phyloP scores from a whole-genome alignment of 2,113 vertebrate species.

The Tragelaphus strepsiceros region DNA sequence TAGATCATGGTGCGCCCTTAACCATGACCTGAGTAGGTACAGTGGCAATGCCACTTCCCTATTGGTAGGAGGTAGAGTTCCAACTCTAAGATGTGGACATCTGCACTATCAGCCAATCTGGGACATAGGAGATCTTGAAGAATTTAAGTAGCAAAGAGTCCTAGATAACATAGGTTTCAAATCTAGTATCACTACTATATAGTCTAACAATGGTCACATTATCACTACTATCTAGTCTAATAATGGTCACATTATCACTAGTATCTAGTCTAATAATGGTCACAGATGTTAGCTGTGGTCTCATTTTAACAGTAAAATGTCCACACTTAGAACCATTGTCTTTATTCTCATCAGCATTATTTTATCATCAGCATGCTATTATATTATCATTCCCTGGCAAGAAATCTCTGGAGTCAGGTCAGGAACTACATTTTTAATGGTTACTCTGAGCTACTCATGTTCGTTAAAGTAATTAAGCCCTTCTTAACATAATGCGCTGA shows the following conservation, averaged over 20 bases:
- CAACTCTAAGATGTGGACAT: background rate
- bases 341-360: background rate
- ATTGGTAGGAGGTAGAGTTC: background rate
- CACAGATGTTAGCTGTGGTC: background rate
- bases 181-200: background rate
- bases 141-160: background rate
- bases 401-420: background rate
- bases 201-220: background rate
- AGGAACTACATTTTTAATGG: background rate
- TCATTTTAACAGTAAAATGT: background rate
- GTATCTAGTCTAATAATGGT: background rate
- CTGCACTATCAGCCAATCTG: background rate
- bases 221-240: background rate
- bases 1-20: background rate
- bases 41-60: background rate
- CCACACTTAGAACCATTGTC: background rate
- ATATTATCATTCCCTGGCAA: background rate
- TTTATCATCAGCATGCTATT: background rate
- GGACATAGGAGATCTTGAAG: background rate
- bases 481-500: background rate
- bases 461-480: background rate
- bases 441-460: background rate
- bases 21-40: rapidly evolving
- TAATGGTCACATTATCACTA: background rate
- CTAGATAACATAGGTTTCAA: background rate